phyloP scores from a whole-genome alignment of 1,140 invertebrate species.

The Neomicropteryx cornuta region DNA sequence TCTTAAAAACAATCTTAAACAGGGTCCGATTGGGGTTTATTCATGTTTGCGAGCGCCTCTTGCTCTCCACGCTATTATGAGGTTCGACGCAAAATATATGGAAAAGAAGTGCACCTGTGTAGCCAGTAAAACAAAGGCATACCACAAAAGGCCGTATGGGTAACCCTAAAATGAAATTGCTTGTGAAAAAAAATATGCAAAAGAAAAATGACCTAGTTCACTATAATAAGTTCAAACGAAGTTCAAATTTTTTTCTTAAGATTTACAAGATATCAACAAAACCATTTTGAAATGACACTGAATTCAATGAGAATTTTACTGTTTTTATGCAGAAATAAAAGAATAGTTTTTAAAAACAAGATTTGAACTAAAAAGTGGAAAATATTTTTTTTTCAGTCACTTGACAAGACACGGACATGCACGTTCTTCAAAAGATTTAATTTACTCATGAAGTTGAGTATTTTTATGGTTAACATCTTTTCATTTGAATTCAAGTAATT shows the following conservation, averaged over 20 bases:
- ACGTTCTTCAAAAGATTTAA: too few species aligned
- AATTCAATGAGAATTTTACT: too few species aligned
- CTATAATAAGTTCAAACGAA: not conserved
- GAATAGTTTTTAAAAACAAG: too few species aligned
- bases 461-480: too few species aligned
- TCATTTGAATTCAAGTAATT: too few species aligned
- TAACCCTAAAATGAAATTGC: conserved; percentile 55
- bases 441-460: too few species aligned
- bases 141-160: conserved; percentile 90
- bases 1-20: conserved; percentile 1
- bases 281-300: too few species aligned
- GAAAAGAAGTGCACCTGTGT: conserved; percentile 88
- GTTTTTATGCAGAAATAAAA: too few species aligned
- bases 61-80: conserved; percentile 78
- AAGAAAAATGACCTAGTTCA: too few species aligned
- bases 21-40: conserved; percentile 16
- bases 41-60: conserved; percentile 45
- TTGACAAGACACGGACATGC: too few species aligned
- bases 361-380: not conserved
- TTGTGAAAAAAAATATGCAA: conserved; percentile 10
- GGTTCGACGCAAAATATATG: conserved; percentile 77
- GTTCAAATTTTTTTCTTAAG: not conserved
- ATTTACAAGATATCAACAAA: too few species aligned
- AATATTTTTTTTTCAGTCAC: too few species aligned
- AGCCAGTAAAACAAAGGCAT: conserved; percentile 79